These are phyloP conservation scores for Conus canariensis DNA, from an alignment of 2,888 invertebrate genomes.

Conservation along the genomic window DNA sequence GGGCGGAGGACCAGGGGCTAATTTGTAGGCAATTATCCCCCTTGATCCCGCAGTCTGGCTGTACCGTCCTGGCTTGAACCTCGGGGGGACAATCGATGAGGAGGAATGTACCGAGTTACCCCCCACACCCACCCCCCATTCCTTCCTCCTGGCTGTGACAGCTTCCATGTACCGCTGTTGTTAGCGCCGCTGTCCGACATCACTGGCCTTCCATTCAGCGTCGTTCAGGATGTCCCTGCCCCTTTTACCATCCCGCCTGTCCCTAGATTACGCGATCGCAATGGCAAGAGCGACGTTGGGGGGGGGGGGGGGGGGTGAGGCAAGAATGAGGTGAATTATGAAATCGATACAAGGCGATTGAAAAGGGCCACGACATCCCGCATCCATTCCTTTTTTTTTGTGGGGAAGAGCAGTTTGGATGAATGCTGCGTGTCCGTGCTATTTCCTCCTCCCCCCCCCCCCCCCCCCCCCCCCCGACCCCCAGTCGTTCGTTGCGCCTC, in stretches of 20 bases:
- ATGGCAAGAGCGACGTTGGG: neutral
- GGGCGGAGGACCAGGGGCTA: neutral
- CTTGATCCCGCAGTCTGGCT: neutral
- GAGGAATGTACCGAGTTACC: neutral
- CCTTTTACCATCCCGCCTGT: too few species aligned
- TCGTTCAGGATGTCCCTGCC: too few species aligned
- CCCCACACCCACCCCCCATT: neutral
- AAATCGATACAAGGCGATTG: conserved; percentile 3
- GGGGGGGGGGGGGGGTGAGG: neutral
- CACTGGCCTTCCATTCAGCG: neutral
- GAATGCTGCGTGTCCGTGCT: neutral
- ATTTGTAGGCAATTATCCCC: conserved; percentile 1
- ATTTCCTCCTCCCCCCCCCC: neutral
- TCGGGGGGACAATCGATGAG: neutral
- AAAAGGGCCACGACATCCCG: neutral
- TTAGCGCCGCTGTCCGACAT: neutral
- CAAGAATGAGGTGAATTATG: neutral
- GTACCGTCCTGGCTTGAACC: neutral
- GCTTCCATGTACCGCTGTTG: neutral
- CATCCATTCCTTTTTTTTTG: neutral
- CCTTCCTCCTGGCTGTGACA: neutral
- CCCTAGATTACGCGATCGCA: too few species aligned
- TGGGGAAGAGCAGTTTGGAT: neutral
- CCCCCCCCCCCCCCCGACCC: too few species aligned
- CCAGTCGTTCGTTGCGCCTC: too few species aligned